Conservation (phyloP, 2,797 vertebrate species). For the Micromesistius poutassou region DNA sequence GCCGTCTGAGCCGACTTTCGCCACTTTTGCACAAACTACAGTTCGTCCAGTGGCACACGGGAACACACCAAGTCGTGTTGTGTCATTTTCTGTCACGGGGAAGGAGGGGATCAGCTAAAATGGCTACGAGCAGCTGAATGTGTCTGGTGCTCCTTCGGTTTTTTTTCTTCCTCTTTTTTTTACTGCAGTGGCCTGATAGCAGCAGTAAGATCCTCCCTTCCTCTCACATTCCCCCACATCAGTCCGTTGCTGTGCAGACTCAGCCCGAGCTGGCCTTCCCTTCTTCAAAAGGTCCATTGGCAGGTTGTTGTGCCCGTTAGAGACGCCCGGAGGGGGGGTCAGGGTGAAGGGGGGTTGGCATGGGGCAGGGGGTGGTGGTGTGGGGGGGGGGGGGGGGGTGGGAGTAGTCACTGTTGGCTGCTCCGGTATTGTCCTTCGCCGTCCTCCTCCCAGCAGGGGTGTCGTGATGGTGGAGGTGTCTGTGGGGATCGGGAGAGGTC, state of each 20-base stretch:
- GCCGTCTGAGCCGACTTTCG: neutral
- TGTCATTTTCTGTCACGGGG: slow-evolving; percentile 32
- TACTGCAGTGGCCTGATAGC: neutral
- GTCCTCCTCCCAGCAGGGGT: neutral
- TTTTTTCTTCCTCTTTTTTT: slow-evolving; percentile 2
- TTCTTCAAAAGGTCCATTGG: slow-evolving; percentile 32
- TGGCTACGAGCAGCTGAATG: slow-evolving; percentile 33
- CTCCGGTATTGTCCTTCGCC: neutral
- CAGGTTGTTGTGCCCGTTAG: slow-evolving; percentile 59
- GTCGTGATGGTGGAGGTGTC: neutral
- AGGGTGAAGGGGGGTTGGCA: slow-evolving; percentile 45
- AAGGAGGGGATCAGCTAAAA: slow-evolving; percentile 35
- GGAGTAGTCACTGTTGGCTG: neutral
- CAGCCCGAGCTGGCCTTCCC: slow-evolving; percentile 23
- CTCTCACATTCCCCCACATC: slow-evolving; percentile 24
- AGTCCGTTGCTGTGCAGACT: slow-evolving; percentile 25
- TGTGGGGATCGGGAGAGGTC: slow-evolving; percentile 46
- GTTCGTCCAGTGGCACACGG: slow-evolving; percentile 48
- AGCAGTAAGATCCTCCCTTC: slow-evolving; percentile 28
- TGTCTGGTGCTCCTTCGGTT: slow-evolving; percentile 19
- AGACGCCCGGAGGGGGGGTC: slow-evolving; percentile 24
- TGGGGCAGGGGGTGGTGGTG: slow-evolving; percentile 47
- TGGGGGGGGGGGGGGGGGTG: slow-evolving; percentile 38
- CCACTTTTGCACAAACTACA: slow-evolving; percentile 9
- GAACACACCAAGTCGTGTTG: slow-evolving; percentile 20